phyloP scores from a whole-genome alignment of 2,113 vertebrate genomes.

The Dipodomys spectabilis region DNA sequence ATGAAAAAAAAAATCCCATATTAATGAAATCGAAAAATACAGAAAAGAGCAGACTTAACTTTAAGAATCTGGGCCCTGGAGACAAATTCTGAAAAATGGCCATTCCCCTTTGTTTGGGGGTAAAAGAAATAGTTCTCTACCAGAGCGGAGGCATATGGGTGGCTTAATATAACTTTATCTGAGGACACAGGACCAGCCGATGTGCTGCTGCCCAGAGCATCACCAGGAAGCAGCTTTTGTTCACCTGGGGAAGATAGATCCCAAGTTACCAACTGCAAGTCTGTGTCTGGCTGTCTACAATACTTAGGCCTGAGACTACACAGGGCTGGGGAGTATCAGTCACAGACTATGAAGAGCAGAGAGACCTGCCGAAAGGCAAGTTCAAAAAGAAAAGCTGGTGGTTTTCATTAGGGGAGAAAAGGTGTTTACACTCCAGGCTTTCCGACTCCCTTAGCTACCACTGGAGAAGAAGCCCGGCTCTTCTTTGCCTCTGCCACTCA shows the following conservation, averaged over 20 bases:
- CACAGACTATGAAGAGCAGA: background rate
- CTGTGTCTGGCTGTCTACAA: background rate
- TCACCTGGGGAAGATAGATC: background rate
- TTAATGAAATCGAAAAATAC: conserved; percentile 30
- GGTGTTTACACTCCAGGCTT: background rate
- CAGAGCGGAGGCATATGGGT: background rate
- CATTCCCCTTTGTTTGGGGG: background rate
- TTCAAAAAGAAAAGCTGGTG: conserved; percentile 5
- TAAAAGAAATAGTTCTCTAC: background rate
- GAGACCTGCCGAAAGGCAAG: background rate
- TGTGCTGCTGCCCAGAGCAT: background rate
- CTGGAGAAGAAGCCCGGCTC: background rate
- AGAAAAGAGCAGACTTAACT: background rate
- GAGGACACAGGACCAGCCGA: background rate
- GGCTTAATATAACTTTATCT: background rate
- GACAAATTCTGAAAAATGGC: conserved; percentile 14
- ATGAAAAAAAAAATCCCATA: background rate
- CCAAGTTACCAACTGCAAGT: background rate
- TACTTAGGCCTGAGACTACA: background rate
- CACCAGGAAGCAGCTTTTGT: background rate
- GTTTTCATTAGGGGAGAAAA: background rate
- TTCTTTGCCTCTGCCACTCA: background rate
- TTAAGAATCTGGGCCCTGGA: background rate
- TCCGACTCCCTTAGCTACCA: background rate
- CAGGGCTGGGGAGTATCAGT: background rate